A percentile compares a stretch with the other conserved stretches of the same genome.
These are phyloP conservation scores for Promerops cafer DNA, from an alignment of 2,113 vertebrate genomes.

Conservation along the genomic window DNA sequence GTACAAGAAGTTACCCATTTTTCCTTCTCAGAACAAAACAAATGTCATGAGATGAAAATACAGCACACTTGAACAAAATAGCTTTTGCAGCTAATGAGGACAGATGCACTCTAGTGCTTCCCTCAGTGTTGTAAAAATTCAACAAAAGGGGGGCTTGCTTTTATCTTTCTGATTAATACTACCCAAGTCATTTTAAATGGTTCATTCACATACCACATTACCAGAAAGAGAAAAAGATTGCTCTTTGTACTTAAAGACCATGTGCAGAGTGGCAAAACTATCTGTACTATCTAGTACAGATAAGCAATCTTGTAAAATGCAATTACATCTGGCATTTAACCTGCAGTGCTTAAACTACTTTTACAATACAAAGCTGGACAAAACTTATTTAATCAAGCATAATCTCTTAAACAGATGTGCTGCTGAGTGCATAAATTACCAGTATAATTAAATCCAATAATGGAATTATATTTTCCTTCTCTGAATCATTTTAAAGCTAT, in stretches of 20 bases:
- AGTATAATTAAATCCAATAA: neutral
- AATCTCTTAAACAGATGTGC: neutral
- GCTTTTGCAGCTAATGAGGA: neutral
- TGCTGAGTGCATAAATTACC: neutral
- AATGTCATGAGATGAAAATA: neutral
- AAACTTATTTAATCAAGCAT: slow-evolving; percentile 4
- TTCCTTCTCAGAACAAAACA: neutral
- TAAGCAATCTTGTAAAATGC: neutral
- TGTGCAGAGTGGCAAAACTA: neutral
- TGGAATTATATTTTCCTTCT: neutral
- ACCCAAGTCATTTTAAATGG: neutral
- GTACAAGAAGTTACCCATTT: neutral
- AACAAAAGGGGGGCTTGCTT: neutral
- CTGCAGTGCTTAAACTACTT: neutral
- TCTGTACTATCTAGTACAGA: neutral
- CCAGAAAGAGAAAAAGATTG: neutral
- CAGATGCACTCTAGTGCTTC: neutral
- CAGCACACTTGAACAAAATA: neutral
- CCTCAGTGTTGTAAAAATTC: neutral
- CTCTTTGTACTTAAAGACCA: neutral
- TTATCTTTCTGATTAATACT: neutral
- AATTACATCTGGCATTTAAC: slow-evolving; percentile 19
- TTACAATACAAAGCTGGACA: neutral
- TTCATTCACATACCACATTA: neutral
- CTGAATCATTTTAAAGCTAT: neutral